Conservation (phyloP, 2,888 invertebrate genomes). For the Sepiola atlantica region DNA sequence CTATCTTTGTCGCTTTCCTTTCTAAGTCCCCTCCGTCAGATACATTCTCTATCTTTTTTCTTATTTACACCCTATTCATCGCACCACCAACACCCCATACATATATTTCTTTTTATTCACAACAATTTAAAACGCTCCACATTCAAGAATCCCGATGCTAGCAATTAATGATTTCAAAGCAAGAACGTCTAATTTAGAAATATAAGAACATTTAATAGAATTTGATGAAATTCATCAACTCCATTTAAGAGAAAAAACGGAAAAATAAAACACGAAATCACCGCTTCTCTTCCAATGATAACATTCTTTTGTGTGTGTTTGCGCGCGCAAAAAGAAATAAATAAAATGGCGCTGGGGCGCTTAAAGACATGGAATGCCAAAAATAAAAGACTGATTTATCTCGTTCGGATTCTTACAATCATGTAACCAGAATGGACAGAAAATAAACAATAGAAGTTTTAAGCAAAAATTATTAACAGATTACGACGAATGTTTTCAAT, state of each 20-base stretch:
- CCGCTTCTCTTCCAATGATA: not conserved
- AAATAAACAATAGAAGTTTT: not conserved
- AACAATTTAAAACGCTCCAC: not conserved
- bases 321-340: not conserved
- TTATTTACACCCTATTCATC: not conserved
- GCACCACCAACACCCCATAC: not conserved
- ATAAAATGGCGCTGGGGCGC: not conserved
- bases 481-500: not conserved
- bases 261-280: not conserved
- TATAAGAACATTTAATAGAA: not conserved
- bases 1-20: not conserved
- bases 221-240: not conserved
- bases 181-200: not conserved
- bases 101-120: not conserved
- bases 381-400: not conserved
- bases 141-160: not conserved
- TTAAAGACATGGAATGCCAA: not conserved
- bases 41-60: not conserved
- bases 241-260: not conserved
- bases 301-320: not conserved
- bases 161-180: not conserved
- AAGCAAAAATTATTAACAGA: not conserved
- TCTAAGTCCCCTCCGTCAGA: not conserved
- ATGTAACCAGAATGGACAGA: not conserved
- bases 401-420: not conserved